Base-by-base conservation (phyloP, 2,113 vertebrate genomes). In the Laterallus jamaicensis region DNA sequence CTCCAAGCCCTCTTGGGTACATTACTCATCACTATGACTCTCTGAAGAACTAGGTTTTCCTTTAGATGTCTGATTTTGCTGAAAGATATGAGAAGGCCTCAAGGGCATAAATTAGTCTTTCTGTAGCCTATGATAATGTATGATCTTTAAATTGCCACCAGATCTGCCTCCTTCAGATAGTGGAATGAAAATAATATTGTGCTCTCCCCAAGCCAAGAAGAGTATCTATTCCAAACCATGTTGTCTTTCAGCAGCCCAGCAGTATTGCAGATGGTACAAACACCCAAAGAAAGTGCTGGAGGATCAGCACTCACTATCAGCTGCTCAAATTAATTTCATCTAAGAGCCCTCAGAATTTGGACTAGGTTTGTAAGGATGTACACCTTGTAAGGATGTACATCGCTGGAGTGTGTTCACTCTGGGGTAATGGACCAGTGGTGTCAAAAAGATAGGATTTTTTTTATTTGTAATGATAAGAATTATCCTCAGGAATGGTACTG, bases 31-130 rank as follows among this genome's bases (percentile, higher is more conserved):
- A 54, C 42, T 68, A 80, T 64, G 68, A 81, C 95, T 97, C 89
- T 95, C 84, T 63, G 29, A 86, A 88, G 87, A 96, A 92, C 83
- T 90, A 92, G 80, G 92, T 95, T 97, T 97, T 97, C 86, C 90
- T 86, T 92, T 54, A 95, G 96, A 97, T 93, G 59, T 96, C 95
- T 88, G 88, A 71, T 96, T 96, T 97, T 96, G 90, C 75, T 96
- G 88, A 83, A 88, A 97, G 90, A 96, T 92, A 62, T 97, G 77
- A 97, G 79, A 97, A 96, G 91, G 93, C 64, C 90, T 97, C 91
- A 96, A 95, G 93, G 90, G 59, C 80, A 82, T 95, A 97, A 97
- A 96, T 98, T 97, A 97, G 95, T 97, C 93, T 88, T 97, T 93
- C 93, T 64, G 69, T 95, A 97, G 90, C 49, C 90, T 91, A 82